These are phyloP conservation scores for Drosophila lacteicornis DNA, from an alignment of 1,140 invertebrate species.

Conservation along the genomic window DNA sequence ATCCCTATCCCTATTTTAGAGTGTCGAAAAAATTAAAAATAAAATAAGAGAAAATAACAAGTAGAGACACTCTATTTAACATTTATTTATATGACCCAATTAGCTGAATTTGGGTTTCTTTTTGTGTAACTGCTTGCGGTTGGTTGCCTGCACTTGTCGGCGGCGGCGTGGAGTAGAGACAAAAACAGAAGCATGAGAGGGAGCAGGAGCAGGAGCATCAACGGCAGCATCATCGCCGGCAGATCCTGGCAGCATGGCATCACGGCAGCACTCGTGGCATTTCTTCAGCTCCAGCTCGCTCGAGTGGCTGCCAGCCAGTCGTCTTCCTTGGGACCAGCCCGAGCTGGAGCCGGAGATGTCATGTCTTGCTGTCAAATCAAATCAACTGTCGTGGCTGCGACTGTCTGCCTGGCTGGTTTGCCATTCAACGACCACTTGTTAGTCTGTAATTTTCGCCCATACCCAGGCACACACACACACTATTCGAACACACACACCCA, in stretches of 20 bases:
- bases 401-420: conserved; percentile 77
- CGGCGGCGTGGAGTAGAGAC: conserved; percentile 6
- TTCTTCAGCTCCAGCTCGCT: conserved; percentile 74
- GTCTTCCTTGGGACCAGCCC: conserved; percentile 51
- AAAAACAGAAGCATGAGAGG: conserved; percentile 21
- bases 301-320: conserved; percentile 37
- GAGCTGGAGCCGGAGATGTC: conserved; percentile 66
- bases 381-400: conserved; percentile 76
- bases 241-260: conserved; percentile 30
- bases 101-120: conserved; percentile 17
- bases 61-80: background rate
- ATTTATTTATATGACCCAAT: conserved; percentile 1
- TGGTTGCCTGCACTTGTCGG: conserved; percentile 65
- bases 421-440: conserved; percentile 83
- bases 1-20: background rate
- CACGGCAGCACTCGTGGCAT: conserved; percentile 50
- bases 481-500: background rate
- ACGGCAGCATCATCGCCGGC: conserved; percentile 6
- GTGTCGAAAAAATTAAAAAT: background rate
- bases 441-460: conserved; percentile 78
- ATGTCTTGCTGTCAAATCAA: conserved; percentile 82
- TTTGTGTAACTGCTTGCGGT: conserved; percentile 40
- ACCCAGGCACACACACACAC: conserved; percentile 28
- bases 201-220: conserved; percentile 6
- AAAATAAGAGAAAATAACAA: background rate